Conservation (phyloP, 2,888 invertebrate species). For the Drosophila percnosoma region DNA sequence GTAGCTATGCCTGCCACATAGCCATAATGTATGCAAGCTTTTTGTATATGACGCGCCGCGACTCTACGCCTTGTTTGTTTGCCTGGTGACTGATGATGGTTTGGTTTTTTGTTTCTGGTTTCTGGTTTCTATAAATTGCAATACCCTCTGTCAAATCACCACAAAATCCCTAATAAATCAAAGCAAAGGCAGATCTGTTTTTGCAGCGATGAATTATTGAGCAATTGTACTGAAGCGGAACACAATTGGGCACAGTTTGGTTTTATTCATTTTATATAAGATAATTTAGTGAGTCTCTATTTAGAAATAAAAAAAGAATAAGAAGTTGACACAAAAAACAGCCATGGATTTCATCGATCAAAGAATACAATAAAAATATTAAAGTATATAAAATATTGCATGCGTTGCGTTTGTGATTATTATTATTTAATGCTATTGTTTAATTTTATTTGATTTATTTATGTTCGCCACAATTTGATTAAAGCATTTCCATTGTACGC, state of each 20-base stretch:
- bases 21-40: slow-evolving; percentile 59
- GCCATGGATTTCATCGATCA: neutral
- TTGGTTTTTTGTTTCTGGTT: slow-evolving; percentile 47
- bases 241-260: neutral
- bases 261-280: neutral
- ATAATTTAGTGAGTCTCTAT: neutral
- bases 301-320: neutral
- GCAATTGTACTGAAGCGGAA: slow-evolving; percentile 1
- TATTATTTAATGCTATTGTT: neutral
- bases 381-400: neutral
- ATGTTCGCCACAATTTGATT: neutral
- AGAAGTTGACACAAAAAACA: neutral
- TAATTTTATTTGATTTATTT: neutral
- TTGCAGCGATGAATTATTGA: neutral
- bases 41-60: slow-evolving; percentile 30
- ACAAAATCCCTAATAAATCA: slow-evolving; percentile 57
- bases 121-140: slow-evolving; percentile 3
- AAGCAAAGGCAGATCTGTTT: slow-evolving; percentile 14
- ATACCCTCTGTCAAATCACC: neutral
- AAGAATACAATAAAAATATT: neutral
- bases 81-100: slow-evolving; percentile 73
- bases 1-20: slow-evolving; percentile 17
- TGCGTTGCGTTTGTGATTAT: neutral
- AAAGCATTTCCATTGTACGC: slow-evolving; percentile 5
- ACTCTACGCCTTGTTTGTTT: slow-evolving; percentile 48